A percentile compares a stretch with the other conserved stretches of the same genome.
These are phyloP conservation scores for Chaetogeoica ovagalla DNA, from an alignment of 2,888 invertebrate species.

Conservation along the genomic window DNA sequence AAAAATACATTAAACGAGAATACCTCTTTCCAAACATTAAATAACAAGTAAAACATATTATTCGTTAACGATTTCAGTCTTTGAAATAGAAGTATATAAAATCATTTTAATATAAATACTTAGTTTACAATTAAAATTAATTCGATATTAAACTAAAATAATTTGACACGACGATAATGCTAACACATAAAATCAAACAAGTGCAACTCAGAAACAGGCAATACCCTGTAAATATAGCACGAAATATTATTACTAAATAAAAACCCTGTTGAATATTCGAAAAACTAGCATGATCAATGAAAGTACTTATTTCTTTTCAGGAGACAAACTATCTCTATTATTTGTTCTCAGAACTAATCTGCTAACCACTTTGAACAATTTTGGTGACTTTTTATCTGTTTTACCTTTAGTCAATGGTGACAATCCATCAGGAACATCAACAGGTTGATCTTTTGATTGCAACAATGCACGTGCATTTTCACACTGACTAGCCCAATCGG, in stretches of 20 bases:
- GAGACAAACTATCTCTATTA: constrained; percentile 22
- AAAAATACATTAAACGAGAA: not conserved
- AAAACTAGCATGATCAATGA: not conserved
- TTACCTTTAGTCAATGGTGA: constrained; percentile 43
- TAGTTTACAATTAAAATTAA: constrained; percentile 1
- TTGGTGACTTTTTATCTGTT: constrained; percentile 46
- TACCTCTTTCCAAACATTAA: constrained; percentile 10
- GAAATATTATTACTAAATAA: constrained; percentile 8
- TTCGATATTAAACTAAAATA: constrained; percentile 12
- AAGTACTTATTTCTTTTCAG: constrained; percentile 22
- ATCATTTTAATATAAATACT: constrained; percentile 8
- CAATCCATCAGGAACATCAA: constrained; percentile 46
- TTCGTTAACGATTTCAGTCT: constrained; percentile 25
- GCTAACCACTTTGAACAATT: constrained; percentile 37
- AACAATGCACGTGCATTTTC: constrained; percentile 42
- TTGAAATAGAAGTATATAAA: constrained; percentile 21
- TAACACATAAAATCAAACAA: constrained; percentile 36
- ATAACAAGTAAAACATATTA: not conserved
- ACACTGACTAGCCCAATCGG: constrained; percentile 39
- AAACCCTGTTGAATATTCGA: not conserved
- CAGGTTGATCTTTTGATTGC: constrained; percentile 27
- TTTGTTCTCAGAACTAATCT: constrained; percentile 36
- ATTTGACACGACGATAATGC: constrained; percentile 9
- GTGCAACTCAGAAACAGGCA: constrained; percentile 30
- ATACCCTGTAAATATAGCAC: constrained; percentile 40